Evolutionary conservation across 1,140 invertebrate genomes (phyloP), one percentile per base, ranked within the genome.

Genomic region (Calliphora vicina): DNA sequence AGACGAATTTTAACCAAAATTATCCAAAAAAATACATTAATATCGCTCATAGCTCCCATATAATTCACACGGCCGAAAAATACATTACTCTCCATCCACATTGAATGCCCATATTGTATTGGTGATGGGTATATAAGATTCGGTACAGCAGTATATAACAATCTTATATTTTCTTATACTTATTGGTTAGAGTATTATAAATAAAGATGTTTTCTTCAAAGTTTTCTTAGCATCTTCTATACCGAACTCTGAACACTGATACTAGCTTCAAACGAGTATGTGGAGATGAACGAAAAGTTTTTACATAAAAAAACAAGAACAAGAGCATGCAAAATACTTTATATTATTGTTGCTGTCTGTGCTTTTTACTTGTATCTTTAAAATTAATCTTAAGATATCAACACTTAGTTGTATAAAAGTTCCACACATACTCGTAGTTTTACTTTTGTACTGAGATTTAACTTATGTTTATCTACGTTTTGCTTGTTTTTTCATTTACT

Each of bases 321-420:
- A 23, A 2, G 1, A 67, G 25, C 61, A 23, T 25, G 61, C n/a
- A 67, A 25, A 67, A 67, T 0, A 23, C n/a, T 67, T 67, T 67
- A 10, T n/a, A n/a, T n/a, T n/a, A n/a, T n/a, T n/a, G n/a, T n/a
- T n/a, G n/a, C n/a, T n/a, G n/a, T n/a, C n/a, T 8, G 9, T 2
- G 23, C 12, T 23, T 2, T n/a, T 4, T 61, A 1, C n/a, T 61
- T 61, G 13, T 61, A 17, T 61, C 4, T 61, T 61, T 61, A 61
- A n/a, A 61, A 61, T 61, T 61, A 61, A 61, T 61, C 50, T 61
- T 61, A 61, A 61, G 17, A 61, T 61, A 61, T 61, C 50, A 61
- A 61, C 50, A n/a, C 50, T 61, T 61, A 61, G 50, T 61, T n/a
- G n/a, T n/a, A n/a, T 61, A 17, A 61, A n/a, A 61, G 17, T 61